Evolutionary conservation across 2,888 invertebrate genomes (phyloP), one percentile per base, ranked within the genome.

Genomic region (Pristionchus exspectatus): DNA sequence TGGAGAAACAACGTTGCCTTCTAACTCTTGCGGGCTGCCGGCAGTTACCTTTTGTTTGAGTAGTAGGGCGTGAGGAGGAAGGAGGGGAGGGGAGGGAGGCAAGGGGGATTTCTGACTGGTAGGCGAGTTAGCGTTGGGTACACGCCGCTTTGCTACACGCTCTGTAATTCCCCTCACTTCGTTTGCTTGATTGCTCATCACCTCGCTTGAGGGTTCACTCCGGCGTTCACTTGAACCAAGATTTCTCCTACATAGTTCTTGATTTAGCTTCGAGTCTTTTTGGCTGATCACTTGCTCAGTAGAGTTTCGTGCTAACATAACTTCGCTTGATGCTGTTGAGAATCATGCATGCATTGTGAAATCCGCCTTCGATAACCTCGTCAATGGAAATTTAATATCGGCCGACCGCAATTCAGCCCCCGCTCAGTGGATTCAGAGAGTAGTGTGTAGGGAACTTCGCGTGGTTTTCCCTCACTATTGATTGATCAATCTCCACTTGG

Each of bases 21-120:
- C 24, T 50, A 81, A 50, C 74, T 74, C 83, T 77, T 38, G 74
- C 74, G 24, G 18, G 44, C 81, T 81, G 81, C 2, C 74, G 50
- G 50, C 69, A 18, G 30, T 14, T 72, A 72, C 69, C 69, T 69
- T 50, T 69, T 74, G 74, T 74, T 74, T 74, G 74, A 74, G 33
- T 30, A 72, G 69, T n/a, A 56, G 56, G 9, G 12, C 14, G 54
- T 2, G 54, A 18, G 9, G 54, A 54, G 59, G 56, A 56, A 54
- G 30, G 56, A 5, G 38, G 38, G 38, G 44, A 9, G 44, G 12
- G 44, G 44, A 44, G 50, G 16, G 81, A 24, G 30, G 50, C 24
- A 33, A 50, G 50, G 81, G 30, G 56, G 54, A 63, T 59, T 59
- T 50, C 24, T 50, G 63, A 86, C 63, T 86, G 27, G 85, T 27